These are phyloP conservation scores for Planococcus citri DNA, from an alignment of 1,140 invertebrate species.

Conservation along the genomic window DNA sequence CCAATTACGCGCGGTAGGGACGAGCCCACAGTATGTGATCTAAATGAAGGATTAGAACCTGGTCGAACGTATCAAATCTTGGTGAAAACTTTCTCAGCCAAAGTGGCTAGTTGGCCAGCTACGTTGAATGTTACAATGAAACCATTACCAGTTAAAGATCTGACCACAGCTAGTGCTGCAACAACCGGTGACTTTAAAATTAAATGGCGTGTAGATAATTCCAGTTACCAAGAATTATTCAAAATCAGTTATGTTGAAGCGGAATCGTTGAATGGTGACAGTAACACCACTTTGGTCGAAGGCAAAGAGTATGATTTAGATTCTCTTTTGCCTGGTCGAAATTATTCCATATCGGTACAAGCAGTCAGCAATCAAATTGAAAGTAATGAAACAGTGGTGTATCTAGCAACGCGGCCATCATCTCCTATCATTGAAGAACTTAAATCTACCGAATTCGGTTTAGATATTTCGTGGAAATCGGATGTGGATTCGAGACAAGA, in stretches of 20 bases:
- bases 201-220: constrained; percentile 59
- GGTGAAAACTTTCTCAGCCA: constrained; percentile 86
- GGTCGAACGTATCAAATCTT: constrained; percentile 77
- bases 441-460: constrained; percentile 48
- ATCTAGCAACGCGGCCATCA: constrained; percentile 68
- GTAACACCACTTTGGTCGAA: constrained; percentile 48
- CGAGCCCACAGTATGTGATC: constrained; percentile 53
- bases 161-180: constrained; percentile 44
- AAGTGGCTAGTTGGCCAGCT: constrained; percentile 83
- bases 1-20: constrained; percentile 51
- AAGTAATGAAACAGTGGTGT: constrained; percentile 60
- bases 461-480: constrained; percentile 85
- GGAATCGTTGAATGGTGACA: constrained; percentile 63
- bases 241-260: constrained; percentile 66
- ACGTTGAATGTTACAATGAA: constrained; percentile 71
- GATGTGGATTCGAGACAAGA: constrained; percentile 84
- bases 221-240: constrained; percentile 72
- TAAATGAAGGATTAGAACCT: constrained; percentile 69
- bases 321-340: constrained; percentile 68
- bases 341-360: constrained; percentile 74
- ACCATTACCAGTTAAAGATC: constrained; percentile 57
- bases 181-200: constrained; percentile 56
- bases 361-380: constrained; percentile 72
- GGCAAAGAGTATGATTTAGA: constrained; percentile 49
- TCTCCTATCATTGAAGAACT: constrained; percentile 78